Conservation (phyloP, 2,113 vertebrate genomes). For the Stictonetta naevosa region DNA sequence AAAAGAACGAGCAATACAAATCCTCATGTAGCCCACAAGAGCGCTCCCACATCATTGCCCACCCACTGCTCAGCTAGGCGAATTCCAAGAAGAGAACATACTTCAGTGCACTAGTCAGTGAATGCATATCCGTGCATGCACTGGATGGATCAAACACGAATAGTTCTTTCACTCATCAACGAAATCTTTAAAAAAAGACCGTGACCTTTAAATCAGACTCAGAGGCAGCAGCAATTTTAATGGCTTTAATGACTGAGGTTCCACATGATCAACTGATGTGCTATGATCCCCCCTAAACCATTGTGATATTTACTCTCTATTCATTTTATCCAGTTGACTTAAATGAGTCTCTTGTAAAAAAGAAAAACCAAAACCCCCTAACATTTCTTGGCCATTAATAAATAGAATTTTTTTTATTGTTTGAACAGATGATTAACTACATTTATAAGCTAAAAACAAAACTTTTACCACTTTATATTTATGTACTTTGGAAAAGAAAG, state of each 20-base stretch:
- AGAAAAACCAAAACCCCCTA: neutral
- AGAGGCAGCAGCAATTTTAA: neutral
- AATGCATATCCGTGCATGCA: neutral
- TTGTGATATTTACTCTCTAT: constrained; percentile 2
- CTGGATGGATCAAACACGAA: neutral
- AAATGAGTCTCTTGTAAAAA: constrained; percentile 20
- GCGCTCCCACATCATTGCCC: neutral
- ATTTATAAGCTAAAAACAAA: constrained; percentile 58
- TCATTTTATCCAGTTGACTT: constrained; percentile 30
- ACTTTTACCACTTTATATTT: constrained; percentile 55
- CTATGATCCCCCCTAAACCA: neutral
- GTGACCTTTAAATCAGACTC: constrained; percentile 26
- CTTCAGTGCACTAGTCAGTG: rapidly evolving
- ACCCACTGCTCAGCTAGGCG: constrained; percentile 7
- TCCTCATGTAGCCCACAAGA: neutral
- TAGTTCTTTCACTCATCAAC: neutral
- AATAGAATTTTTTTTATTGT: constrained; percentile 55
- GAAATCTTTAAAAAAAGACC: constrained; percentile 23
- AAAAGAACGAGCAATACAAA: constrained; percentile 31
- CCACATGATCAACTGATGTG: neutral
- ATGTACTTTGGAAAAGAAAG: constrained; percentile 57
- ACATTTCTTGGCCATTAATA: constrained; percentile 51
- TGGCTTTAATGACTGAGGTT: constrained; percentile 10
- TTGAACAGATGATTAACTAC: constrained; percentile 57
- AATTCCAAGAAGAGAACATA: neutral